These are phyloP conservation scores for Rhipidura dahli DNA, from an alignment of 2,113 vertebrate species.

Conservation along the genomic window DNA sequence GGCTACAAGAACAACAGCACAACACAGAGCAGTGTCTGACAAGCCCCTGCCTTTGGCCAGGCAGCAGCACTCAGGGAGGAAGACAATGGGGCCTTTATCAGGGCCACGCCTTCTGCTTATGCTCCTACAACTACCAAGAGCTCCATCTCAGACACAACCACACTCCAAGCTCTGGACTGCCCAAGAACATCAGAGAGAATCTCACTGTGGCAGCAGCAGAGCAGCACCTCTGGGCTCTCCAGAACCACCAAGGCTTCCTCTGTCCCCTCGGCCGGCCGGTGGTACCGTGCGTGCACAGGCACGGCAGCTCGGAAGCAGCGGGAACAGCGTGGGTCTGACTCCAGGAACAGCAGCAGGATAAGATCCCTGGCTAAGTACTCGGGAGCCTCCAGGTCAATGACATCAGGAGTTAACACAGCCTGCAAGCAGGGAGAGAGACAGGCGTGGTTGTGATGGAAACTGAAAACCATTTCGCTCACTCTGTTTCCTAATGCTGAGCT, in stretches of 20 bases:
- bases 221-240: conserved; percentile 77
- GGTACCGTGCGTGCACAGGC: conserved; percentile 88
- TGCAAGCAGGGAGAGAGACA: conserved; percentile 27
- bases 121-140: not conserved
- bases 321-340: conserved; percentile 14
- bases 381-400: conserved; percentile 83
- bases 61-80: not conserved
- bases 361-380: conserved; percentile 78
- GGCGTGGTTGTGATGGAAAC: not conserved
- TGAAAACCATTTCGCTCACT: rapidly evolving
- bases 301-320: conserved; percentile 66
- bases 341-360: conserved; percentile 75
- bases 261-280: conserved; percentile 67
- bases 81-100: not conserved
- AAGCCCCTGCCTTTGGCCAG: not conserved
- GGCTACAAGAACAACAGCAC: not conserved
- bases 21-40: not conserved
- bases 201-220: conserved; percentile 74
- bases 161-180: not conserved
- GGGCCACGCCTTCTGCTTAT: not conserved
- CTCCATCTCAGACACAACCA: not conserved
- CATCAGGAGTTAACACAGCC: conserved; percentile 77
- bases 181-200: rapidly evolving
- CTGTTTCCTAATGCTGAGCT: not conserved
- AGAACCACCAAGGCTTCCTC: conserved; percentile 54